phyloP scores from a whole-genome alignment of 1,140 invertebrate species.

The Cydia fagiglandana region DNA sequence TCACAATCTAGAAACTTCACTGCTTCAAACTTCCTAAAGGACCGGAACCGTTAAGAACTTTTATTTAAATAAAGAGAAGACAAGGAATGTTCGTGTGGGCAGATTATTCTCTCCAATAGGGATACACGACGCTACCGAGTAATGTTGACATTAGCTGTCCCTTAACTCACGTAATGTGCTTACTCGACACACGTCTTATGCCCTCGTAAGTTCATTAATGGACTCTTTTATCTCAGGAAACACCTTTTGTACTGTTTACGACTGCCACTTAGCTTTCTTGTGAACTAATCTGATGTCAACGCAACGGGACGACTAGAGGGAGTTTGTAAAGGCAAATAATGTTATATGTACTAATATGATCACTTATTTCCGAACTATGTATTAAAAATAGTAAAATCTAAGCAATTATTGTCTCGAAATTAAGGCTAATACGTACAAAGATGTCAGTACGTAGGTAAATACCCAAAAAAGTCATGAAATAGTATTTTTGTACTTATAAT shows the following conservation, averaged over 20 bases:
- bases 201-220: slow-evolving; percentile 38
- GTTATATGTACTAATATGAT: neutral
- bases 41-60: slow-evolving; percentile 19
- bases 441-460: too few species aligned
- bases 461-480: too few species aligned
- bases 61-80: slow-evolving; percentile 20
- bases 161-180: slow-evolving; percentile 33
- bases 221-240: slow-evolving; percentile 38
- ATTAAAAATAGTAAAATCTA: too few species aligned
- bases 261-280: slow-evolving; percentile 41
- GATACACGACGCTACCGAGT: slow-evolving; percentile 19
- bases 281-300: slow-evolving; percentile 40
- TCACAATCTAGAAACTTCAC: slow-evolving; percentile 12
- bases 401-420: too few species aligned
- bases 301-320: slow-evolving; percentile 37
- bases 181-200: slow-evolving; percentile 2
- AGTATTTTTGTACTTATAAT: too few species aligned
- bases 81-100: neutral
- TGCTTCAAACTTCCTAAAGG: slow-evolving; percentile 18
- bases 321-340: slow-evolving; percentile 36
- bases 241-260: slow-evolving; percentile 41
- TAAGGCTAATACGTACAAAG: too few species aligned
- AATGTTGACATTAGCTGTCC: slow-evolving; percentile 31
- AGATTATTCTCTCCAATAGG: slow-evolving; percentile 1
- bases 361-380: too few species aligned